These are phyloP conservation scores for Theonella swinhoei DNA, from an alignment of 37 sponge, comb jelly and placozoan species.

Conservation along the genomic window DNA sequence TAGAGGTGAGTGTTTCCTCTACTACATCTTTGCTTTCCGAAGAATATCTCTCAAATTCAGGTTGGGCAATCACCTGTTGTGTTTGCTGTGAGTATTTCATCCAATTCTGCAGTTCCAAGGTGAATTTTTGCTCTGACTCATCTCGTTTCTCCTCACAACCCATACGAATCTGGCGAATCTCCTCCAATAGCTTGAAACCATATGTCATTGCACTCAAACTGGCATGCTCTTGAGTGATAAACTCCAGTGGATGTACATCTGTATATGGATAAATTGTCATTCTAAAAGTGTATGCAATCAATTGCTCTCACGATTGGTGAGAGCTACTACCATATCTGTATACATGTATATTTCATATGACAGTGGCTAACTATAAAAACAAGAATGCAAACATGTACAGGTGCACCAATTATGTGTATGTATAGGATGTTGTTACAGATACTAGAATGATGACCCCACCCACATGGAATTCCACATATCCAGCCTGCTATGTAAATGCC, in stretches of 20 bases:
- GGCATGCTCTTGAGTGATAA: background rate
- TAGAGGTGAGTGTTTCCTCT: background rate
- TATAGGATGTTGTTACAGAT: no score
- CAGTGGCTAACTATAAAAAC: no score
- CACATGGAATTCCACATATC: no score
- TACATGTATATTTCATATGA: no score
- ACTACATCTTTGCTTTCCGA: constrained; percentile 6
- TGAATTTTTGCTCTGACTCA: background rate
- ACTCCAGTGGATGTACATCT: constrained; percentile 11
- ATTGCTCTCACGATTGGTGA: no score
- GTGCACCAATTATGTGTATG: no score
- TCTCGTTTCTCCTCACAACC: background rate
- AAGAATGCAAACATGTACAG: no score
- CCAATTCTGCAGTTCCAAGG: background rate
- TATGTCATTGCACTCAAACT: background rate
- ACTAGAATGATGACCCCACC: no score
- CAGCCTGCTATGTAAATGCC: no score
- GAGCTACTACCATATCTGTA: no score
- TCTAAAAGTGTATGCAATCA: no score
- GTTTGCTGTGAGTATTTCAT: constrained; percentile 2
- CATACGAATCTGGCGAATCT: background rate
- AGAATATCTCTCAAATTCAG: background rate
- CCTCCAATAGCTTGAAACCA: constrained; percentile 15
- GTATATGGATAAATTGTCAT: no score
- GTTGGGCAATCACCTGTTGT: background rate